Evolutionary conservation across 2,888 invertebrate genomes (phyloP).

Genomic region (Leptogaster cylindrica): DNA sequence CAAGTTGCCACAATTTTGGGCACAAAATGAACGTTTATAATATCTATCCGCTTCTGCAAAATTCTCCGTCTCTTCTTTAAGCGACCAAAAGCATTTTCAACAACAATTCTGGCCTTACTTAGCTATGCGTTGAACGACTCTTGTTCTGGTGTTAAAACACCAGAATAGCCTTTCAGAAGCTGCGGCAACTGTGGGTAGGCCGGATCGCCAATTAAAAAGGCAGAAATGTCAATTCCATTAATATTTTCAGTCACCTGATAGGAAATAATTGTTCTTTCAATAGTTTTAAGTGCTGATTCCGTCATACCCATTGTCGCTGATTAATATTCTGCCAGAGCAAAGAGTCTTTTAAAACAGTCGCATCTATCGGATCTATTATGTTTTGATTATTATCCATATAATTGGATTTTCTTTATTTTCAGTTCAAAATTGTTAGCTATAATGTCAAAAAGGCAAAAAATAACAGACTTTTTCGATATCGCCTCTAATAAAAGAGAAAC

Average conservation of each 20-base stretch:
- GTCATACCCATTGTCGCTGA: neutral
- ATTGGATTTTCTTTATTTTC: too few relatives aligned
- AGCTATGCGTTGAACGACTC: constrained; percentile 5
- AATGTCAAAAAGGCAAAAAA: too few relatives aligned
- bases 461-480: too few relatives aligned
- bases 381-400: too few relatives aligned
- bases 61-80: constrained; percentile 9
- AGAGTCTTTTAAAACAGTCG: neutral
- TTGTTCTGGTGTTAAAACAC: neutral
- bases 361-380: too few relatives aligned
- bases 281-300: constrained; percentile 20
- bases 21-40: neutral
- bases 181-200: constrained; percentile 3
- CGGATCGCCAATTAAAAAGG: neutral
- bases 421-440: too few relatives aligned
- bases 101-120: neutral
- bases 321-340: constrained; percentile 12
- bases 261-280: neutral
- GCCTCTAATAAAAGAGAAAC: too few relatives aligned
- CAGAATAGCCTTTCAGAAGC: neutral
- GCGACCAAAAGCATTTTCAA: constrained; percentile 8
- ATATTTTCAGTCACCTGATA: neutral
- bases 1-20: neutral
- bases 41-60: neutral
- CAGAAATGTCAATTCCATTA: neutral